Evolutionary conservation across 92 coral and sea anemone species (phyloP), one percentile per base, ranked within the genome.

Genomic region (Anthopleura xanthogrammica): DNA sequence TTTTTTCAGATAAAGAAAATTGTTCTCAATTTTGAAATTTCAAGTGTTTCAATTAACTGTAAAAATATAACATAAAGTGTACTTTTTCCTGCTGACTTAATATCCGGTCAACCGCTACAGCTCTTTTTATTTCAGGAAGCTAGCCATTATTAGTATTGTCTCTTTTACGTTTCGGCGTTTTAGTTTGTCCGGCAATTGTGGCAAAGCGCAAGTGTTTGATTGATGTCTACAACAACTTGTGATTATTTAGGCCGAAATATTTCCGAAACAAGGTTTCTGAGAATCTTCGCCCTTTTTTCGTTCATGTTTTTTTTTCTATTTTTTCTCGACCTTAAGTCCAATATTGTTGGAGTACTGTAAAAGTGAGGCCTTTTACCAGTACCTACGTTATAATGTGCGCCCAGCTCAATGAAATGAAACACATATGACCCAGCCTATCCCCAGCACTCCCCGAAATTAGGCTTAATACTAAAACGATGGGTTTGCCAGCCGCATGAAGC

Each of bases 31-130:
- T 20, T 62, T 62, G 29, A 62, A 62, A 20, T 20, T n/a, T 62
- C 70, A 62, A 62, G 70, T 62, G 70, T 62, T 62, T 62, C 29
- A 62, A 62, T 62, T 62, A 62, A 62, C 70, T n/a, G 24, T 20
- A 5, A 62, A 62, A 62, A 60, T n/a, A 23, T 62, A 6, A 20
- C 70, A 62, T 20, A 20, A 62, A 62, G 36, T 20, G 24, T 54
- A 54, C 1, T n/a, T 62, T 22, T 62, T 62, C 70, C 24, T 62
- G 11, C 50, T 5, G 36, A 29, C 70, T 62, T 62, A 62, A 62
- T 62, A 20, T 62, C 70, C 70, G 70, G 70, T 8, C 29, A 62
- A 62, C 29, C 20, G 70, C 36, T 13, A 62, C 24, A 20, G 14
- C 70, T 20, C 29, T 20, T 62, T 14, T 20, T 62, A 62, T 62